Conservation (phyloP, 1,140 invertebrate species). For the Drosophila eugracilis region DNA sequence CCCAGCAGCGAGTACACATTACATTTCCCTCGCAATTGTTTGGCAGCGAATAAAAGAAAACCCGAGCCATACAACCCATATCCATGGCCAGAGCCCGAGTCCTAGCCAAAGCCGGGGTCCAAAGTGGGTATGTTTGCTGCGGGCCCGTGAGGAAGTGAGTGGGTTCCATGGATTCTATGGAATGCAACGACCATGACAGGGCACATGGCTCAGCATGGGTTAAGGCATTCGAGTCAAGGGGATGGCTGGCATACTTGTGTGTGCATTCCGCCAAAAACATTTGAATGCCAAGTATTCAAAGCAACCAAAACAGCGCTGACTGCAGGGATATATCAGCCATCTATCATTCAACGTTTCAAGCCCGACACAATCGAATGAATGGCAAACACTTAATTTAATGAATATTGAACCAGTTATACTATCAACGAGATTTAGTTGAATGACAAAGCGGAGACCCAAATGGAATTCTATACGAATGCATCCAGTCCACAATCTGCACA, state of each 20-base stretch:
- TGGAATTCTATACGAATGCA: slow-evolving; percentile 18
- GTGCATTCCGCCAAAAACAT: slow-evolving; percentile 59
- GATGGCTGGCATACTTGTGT: slow-evolving; percentile 31
- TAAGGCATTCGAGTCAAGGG: slow-evolving; percentile 34
- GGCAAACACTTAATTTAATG: slow-evolving; percentile 49
- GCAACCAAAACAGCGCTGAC: slow-evolving; percentile 15
- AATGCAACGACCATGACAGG: slow-evolving; percentile 50
- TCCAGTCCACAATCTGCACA: slow-evolving; percentile 14
- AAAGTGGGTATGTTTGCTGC: slow-evolving; percentile 52
- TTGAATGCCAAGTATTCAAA: slow-evolving; percentile 53
- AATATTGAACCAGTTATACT: slow-evolving; percentile 51
- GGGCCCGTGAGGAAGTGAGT: slow-evolving; percentile 25
- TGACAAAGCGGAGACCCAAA: slow-evolving; percentile 29
- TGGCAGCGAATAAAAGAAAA: slow-evolving; percentile 65
- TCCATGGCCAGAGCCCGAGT: slow-evolving; percentile 17
- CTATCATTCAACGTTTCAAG: slow-evolving; percentile 39
- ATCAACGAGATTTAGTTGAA: slow-evolving; percentile 49
- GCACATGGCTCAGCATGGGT: slow-evolving; percentile 34
- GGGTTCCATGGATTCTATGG: slow-evolving; percentile 32
- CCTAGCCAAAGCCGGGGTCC: slow-evolving; percentile 17
- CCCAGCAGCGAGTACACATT: slow-evolving; percentile 60
- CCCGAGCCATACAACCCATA: slow-evolving; percentile 21
- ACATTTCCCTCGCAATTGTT: slow-evolving; percentile 64
- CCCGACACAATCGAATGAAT: slow-evolving; percentile 33
- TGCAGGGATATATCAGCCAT: slow-evolving; percentile 34